phyloP scores from a whole-genome alignment of 2,113 vertebrate species.

The Pterocles gutturalis region DNA sequence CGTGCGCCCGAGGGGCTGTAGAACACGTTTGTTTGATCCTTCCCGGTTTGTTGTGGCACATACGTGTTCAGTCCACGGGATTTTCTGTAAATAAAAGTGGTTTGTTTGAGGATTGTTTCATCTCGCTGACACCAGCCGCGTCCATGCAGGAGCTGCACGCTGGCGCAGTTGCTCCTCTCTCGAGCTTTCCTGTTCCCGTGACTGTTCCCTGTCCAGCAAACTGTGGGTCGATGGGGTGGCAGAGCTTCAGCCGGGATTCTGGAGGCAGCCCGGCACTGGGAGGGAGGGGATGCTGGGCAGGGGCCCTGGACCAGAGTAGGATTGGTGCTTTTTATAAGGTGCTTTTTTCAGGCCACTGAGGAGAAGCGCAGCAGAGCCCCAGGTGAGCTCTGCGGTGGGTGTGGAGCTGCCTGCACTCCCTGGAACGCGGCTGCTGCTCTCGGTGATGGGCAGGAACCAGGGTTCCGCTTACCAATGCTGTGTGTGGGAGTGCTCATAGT shows the following conservation, averaged over 20 bases:
- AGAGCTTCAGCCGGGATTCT: too few species aligned
- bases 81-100: constrained; percentile 28
- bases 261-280: too few species aligned
- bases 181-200: background rate
- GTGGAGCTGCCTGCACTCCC: background rate
- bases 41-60: background rate
- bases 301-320: background rate
- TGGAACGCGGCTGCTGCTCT: background rate
- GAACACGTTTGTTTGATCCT: background rate
- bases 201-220: background rate
- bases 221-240: background rate
- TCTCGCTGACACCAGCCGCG: constrained; percentile 3
- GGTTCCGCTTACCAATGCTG: background rate
- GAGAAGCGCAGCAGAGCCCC: background rate
- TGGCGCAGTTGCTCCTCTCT: background rate
- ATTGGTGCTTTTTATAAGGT: fast-evolving
- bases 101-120: constrained; percentile 15
- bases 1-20: background rate
- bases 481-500: fast-evolving
- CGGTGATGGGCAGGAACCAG: background rate
- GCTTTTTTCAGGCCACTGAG: background rate
- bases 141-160: background rate
- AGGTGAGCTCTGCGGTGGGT: background rate
- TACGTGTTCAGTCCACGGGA: background rate
- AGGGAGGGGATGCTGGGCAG: background rate